Conservation (phyloP, 2,797 vertebrate species). For the Pantherophis vulpinus region DNA sequence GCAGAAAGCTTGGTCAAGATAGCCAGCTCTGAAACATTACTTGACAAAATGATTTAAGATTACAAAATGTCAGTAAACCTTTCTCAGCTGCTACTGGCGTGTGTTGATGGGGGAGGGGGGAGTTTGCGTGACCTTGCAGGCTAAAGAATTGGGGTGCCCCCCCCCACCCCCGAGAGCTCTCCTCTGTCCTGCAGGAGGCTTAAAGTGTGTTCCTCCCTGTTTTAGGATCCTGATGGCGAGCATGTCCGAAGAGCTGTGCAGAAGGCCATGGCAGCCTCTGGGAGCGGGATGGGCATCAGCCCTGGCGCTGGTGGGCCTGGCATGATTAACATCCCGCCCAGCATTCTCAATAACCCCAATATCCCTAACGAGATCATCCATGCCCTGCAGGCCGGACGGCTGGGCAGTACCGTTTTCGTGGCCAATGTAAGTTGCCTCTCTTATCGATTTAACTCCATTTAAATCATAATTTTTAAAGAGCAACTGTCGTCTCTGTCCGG, state of each 20-base stretch:
- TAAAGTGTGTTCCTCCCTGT: conserved; percentile 27
- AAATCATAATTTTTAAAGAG: no score
- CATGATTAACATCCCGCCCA: conserved; percentile 90
- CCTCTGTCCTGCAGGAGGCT: not conserved
- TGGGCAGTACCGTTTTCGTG: conserved; percentile 93
- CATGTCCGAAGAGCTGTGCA: conserved; percentile 90
- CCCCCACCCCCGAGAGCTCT: no score
- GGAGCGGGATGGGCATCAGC: conserved; percentile 77
- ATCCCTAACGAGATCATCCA: conserved; percentile 95
- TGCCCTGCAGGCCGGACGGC: conserved; percentile 93
- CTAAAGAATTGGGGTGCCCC: not conserved
- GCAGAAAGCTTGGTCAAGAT: not conserved
- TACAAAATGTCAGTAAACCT: not conserved
- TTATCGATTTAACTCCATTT: no score
- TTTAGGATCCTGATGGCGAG: conserved; percentile 89
- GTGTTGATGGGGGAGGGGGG: not conserved
- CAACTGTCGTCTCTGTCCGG: no score
- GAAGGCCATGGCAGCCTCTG: conserved; percentile 75
- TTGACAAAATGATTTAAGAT: not conserved
- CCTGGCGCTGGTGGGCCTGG: conserved; percentile 84
- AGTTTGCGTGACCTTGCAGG: not conserved
- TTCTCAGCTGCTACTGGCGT: not conserved
- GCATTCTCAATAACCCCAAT: conserved; percentile 94
- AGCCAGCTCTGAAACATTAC: no score
- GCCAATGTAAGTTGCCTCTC: conserved; percentile 83